These are phyloP conservation scores for Cisticola juncidis DNA, from an alignment of 2,113 vertebrate genomes.

Conservation along the genomic window DNA sequence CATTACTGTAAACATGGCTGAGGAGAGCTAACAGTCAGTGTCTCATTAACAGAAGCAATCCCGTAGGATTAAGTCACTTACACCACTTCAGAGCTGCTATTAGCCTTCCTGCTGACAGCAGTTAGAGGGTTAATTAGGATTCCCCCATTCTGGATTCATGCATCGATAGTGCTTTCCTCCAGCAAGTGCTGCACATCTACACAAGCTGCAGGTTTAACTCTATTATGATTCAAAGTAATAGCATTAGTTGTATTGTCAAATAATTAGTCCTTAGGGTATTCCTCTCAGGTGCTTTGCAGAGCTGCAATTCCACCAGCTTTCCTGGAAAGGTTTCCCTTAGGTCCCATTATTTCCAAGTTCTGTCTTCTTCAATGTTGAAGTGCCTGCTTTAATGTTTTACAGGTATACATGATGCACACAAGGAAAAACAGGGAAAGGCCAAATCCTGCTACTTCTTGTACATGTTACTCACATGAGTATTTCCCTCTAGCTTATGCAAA, in stretches of 20 bases:
- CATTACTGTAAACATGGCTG: background rate
- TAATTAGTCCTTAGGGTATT: constrained; percentile 69
- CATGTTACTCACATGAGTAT: background rate
- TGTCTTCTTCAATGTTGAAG: constrained; percentile 16
- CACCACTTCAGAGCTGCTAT: background rate
- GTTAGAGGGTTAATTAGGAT: constrained; percentile 14
- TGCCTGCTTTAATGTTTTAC: constrained; percentile 13
- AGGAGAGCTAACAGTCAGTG: background rate
- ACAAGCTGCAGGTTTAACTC: background rate
- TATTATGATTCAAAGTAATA: constrained; percentile 15
- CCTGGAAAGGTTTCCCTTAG: constrained; percentile 46
- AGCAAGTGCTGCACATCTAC: background rate
- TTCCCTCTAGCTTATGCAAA: background rate
- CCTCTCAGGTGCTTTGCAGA: background rate
- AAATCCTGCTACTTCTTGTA: background rate
- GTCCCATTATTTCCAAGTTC: constrained; percentile 58
- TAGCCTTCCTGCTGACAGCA: background rate
- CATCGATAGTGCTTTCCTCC: background rate
- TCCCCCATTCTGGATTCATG: fast-evolving
- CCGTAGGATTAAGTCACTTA: background rate
- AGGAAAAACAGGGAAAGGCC: background rate
- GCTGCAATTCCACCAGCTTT: constrained; percentile 28
- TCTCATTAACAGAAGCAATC: constrained; percentile 4
- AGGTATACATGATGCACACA: background rate
- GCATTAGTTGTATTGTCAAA: constrained; percentile 24